Percentiles rank a stretch among this genome's conserved stretches.
phyloP scores from a whole-genome alignment of 2,113 vertebrate species.

The human (Homo sapiens) region GRCh38 chr4:65906501-65907000 shows the following conservation, averaged over 20 bases:
- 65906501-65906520: background rate
- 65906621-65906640: background rate
- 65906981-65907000: background rate
- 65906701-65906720: background rate
- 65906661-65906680: background rate
- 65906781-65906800: background rate
- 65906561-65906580: background rate
- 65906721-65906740: background rate
- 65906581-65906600: background rate
- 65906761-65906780: background rate
- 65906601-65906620: background rate
- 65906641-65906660: background rate
- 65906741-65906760: background rate
- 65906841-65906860: background rate
- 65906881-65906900: background rate
- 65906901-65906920: background rate
- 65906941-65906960: background rate
- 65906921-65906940: background rate
- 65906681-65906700: background rate
- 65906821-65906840: background rate
- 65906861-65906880: background rate
- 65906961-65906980: background rate
- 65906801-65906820: background rate
- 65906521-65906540: background rate
- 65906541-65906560: background rate